Evolutionary conservation across 2,888 invertebrate genomes (phyloP), one percentile per base, ranked within the genome.

Genomic region (Trissonchulus sp.): DNA sequence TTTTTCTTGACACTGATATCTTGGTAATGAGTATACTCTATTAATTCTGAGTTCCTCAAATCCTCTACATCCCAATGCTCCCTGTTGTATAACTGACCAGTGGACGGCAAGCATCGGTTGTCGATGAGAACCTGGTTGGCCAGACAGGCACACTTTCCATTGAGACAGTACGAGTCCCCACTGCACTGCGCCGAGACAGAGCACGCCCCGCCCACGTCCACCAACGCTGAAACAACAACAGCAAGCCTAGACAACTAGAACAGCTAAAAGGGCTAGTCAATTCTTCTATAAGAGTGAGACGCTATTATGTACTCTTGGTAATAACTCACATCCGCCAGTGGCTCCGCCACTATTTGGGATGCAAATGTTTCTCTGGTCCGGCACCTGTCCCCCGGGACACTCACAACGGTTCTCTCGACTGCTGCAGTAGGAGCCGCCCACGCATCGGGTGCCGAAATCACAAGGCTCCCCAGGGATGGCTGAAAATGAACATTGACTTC

Each of bases 231-330:
- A 48, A 48, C 48, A 48, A 48, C 8, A 23, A 15, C 48, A 48
- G 23, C 48, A 48, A 48, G 8, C 48, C 23, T 48, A 15, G 8
- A 79, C 28, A 78, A 38, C 15, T 75, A 62, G 15, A 79, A 76
- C 15, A 76, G 74, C 23, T 78, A 76, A 35, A 80, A 80, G 0
- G 80, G 74, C 63, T 79, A 79, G 0, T 82, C 82, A 0, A n/a
- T n/a, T n/a, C n/a, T n/a, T n/a, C n/a, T n/a, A n/a, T n/a, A n/a
- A n/a, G n/a, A n/a, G n/a, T n/a, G n/a, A n/a, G n/a, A n/a, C n/a
- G n/a, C n/a, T n/a, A n/a, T n/a, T n/a, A n/a, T n/a, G n/a, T n/a
- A n/a, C n/a, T n/a, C n/a, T n/a, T n/a, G n/a, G n/a, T n/a, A n/a
- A 48, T 48, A 48, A 23, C 48, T 48, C 23, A 48, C 48, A 23